Evolutionary conservation across 2,888 invertebrate genomes (phyloP), one percentile per base, ranked within the genome.

Genomic region (Pristionchus exspectatus): DNA sequence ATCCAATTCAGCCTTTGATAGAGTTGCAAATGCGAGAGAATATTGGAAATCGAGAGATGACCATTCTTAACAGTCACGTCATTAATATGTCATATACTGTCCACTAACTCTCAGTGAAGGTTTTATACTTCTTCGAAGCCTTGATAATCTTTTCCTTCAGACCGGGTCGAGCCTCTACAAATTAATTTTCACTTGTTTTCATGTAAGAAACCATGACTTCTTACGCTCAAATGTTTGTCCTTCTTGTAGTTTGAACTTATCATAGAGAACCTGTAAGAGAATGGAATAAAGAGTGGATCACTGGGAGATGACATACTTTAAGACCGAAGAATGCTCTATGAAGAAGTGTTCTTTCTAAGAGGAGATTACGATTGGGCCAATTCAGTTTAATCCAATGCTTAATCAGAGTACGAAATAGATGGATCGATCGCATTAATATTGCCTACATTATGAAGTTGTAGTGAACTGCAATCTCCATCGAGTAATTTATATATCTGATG

Each of bases 91-190:
- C 16, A 24, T 24, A 2, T 2, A 44, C 74, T 44, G 7, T 81
- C 21, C 0, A 81, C 81, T 54, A 5, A 81, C 81, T 50, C 50
- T 50, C n/a, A 16, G n/a, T 24, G 50, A 81, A 50, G 2, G 50
- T 12, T n/a, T 54, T 54, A 27, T 81, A 81, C 50, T 50, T 24
- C 81, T 81, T 81, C 14, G 50, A 44, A 16, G 50, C 50, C 16
- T 54, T 81, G 2, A 81, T 27, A 27, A 81, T 81, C 81, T 81
- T 81, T n/a, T 81, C 81, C 27, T 81, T 81, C 14, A 81, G 81
- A 50, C 81, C 81, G n/a, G 81, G 81, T 27, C 81, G 24, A 27
- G 44, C 24, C 12, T 27, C 74, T 50, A 44, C 5, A 21, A 12
- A 21, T 72, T 12, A 33, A 9, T 50, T 9, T 72, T 16, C 30